Percentiles rank a stretch among this genome's conserved stretches.
Conservation (phyloP, 30 jellyfish, hydroid and myxozoan species). For the Rhopilema esculentum region DNA sequence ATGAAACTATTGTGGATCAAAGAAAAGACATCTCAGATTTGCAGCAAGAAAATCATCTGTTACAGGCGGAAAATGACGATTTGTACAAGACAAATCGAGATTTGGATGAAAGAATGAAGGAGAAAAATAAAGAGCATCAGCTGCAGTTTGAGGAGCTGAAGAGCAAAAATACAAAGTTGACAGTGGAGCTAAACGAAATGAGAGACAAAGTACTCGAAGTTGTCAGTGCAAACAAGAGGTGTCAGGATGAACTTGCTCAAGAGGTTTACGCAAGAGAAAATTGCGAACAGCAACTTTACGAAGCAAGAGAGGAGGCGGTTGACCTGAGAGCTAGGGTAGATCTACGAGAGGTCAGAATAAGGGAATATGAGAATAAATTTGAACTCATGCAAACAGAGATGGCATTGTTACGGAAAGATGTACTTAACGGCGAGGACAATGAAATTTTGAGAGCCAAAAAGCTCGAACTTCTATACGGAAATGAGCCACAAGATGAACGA, state of each 20-base stretch:
- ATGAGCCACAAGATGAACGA: neutral
- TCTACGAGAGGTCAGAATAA: neutral
- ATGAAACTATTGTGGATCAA: neutral
- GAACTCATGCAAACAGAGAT: conserved; percentile 33
- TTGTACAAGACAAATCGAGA: neutral
- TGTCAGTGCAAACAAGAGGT: neutral
- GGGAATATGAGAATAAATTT: conserved; percentile 23
- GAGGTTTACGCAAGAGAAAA: neutral
- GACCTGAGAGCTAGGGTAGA: conserved; percentile 2
- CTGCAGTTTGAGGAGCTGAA: neutral
- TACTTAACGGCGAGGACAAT: neutral
- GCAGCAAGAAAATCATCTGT: neutral
- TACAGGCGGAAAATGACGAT: neutral
- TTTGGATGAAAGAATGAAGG: neutral
- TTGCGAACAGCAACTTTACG: neutral
- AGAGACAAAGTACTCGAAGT: neutral
- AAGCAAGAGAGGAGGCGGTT: conserved; percentile 5
- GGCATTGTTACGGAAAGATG: neutral
- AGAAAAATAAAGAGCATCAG: neutral
- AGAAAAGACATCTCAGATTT: neutral
- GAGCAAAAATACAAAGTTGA: neutral
- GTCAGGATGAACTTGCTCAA: neutral
- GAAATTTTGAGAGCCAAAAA: neutral
- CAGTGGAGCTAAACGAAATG: neutral
- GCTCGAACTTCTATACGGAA: neutral